These are phyloP conservation scores for Brachionus asplanchnoidis DNA, from an alignment of 1,140 invertebrate species.

Conservation along the genomic window DNA sequence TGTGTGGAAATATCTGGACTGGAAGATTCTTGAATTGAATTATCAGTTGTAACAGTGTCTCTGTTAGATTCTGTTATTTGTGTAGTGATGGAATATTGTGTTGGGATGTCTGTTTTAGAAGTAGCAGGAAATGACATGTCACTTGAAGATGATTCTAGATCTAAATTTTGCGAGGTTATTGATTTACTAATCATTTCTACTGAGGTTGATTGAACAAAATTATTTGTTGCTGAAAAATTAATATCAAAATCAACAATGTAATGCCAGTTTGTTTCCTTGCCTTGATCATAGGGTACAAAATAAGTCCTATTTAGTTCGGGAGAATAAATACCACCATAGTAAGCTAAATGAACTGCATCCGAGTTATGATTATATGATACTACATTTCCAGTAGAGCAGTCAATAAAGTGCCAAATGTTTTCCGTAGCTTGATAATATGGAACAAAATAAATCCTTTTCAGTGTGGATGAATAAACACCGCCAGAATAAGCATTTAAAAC, in stretches of 20 bases:
- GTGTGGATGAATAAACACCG: not conserved
- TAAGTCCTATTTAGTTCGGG: not conserved
- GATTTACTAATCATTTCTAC: too few species aligned
- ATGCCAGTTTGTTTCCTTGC: not conserved
- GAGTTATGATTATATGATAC: not conserved
- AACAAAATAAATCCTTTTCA: not conserved
- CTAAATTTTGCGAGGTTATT: too few species aligned
- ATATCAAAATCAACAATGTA: not conserved
- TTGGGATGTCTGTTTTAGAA: not conserved
- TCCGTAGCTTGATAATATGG: not conserved
- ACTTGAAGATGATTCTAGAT: too few species aligned
- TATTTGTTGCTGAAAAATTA: not conserved
- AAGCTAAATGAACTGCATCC: not conserved
- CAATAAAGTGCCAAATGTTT: not conserved
- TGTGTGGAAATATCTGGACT: too few species aligned
- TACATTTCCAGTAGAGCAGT: not conserved
- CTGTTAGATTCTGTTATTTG: too few species aligned
- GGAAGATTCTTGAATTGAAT: not conserved
- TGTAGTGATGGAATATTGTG: too few species aligned
- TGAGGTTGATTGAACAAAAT: not conserved
- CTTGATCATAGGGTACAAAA: not conserved
- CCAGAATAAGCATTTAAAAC: not conserved
- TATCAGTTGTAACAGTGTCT: not conserved
- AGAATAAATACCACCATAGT: not conserved
- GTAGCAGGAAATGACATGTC: too few species aligned